phyloP scores from a whole-genome alignment of 2,797 vertebrate species.

The Falco cherrug region DNA sequence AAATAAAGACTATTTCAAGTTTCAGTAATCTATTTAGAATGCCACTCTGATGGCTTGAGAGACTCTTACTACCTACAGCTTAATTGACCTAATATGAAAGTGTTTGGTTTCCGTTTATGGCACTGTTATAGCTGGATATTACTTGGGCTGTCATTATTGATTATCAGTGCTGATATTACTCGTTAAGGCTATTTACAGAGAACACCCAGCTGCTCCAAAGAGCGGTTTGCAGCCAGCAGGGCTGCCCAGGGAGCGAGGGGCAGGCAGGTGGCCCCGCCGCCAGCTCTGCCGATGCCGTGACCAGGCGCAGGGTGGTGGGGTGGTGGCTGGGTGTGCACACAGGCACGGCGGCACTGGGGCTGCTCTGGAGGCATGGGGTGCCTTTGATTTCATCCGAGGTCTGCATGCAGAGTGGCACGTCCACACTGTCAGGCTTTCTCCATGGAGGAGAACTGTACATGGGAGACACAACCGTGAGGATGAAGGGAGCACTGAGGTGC shows the following conservation, averaged over 20 bases:
- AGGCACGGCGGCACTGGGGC: fast-evolving
- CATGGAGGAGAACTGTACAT: fast-evolving
- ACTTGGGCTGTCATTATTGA: not conserved
- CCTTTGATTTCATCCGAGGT: not conserved
- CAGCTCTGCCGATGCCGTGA: fast-evolving
- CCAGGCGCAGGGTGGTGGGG: fast-evolving
- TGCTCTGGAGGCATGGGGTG: fast-evolving
- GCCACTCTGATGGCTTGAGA: not conserved
- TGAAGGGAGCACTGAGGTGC: not conserved
- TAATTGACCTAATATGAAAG: not conserved
- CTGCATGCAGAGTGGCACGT: not conserved
- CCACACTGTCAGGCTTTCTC: not conserved
- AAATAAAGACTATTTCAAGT: not conserved
- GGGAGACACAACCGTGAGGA: fast-evolving
- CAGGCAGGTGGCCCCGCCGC: fast-evolving
- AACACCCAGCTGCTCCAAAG: not conserved
- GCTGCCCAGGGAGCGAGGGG: not conserved
- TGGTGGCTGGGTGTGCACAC: not conserved
- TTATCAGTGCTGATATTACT: not conserved
- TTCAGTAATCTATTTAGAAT: not conserved
- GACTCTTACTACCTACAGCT: not conserved
- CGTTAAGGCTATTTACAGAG: not conserved
- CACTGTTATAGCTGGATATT: not conserved
- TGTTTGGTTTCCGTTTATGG: not conserved
- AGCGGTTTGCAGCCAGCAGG: fast-evolving